phyloP scores from a whole-genome alignment of 2,797 vertebrate species.

The Mus caroli region DNA sequence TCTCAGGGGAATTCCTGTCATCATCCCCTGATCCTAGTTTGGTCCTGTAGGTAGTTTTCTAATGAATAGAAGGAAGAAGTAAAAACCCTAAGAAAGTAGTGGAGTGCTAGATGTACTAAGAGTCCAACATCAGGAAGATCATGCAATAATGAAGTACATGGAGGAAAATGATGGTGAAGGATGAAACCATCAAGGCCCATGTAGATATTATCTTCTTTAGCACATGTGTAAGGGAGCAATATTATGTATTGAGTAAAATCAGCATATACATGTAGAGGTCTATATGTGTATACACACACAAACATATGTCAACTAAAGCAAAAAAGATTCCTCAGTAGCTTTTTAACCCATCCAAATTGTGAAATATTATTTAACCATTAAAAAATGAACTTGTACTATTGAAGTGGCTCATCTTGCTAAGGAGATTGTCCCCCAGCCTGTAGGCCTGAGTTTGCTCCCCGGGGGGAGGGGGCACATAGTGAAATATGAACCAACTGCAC shows the following conservation, averaged over 20 bases:
- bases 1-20: background rate
- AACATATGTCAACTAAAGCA: background rate
- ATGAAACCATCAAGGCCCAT: background rate
- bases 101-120: background rate
- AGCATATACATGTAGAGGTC: accelerated
- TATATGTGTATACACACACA: background rate
- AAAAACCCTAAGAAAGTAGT: background rate
- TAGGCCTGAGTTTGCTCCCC: background rate
- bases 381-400: background rate
- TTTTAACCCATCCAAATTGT: background rate
- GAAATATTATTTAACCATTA: background rate
- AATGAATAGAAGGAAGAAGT: background rate
- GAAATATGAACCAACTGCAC: too few relatives aligned
- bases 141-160: background rate
- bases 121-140: background rate
- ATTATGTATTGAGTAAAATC: background rate
- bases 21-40: background rate
- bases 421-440: too few relatives aligned
- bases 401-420: background rate
- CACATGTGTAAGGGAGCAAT: background rate
- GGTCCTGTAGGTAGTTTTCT: background rate
- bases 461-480: background rate
- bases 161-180: background rate
- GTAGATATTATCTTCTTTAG: background rate
- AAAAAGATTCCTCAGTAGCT: background rate